Evolutionary conservation across 2,888 invertebrate species (phyloP).

Genomic region (Ectobius pallidus): DNA sequence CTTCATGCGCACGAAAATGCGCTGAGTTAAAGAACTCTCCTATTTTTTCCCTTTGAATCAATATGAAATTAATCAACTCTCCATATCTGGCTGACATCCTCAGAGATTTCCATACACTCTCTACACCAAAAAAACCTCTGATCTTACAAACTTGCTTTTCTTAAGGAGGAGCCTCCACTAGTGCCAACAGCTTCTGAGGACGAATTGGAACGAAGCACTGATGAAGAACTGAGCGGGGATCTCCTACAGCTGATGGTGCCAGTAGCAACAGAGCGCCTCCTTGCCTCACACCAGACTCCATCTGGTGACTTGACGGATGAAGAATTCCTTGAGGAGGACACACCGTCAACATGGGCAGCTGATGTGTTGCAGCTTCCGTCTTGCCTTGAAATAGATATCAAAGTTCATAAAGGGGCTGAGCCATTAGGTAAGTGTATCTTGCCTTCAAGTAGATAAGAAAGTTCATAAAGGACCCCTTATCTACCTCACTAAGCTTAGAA

Average conservation of each 20-base stretch:
- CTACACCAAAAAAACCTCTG: too few relatives aligned
- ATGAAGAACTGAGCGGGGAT: conserved; percentile 43
- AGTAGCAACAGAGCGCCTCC: conserved; percentile 50
- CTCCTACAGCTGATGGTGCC: conserved; percentile 48
- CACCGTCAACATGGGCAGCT: conserved; percentile 40
- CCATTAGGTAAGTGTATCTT: conserved; percentile 59
- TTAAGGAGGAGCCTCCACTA: conserved; percentile 47
- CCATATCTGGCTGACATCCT: too few relatives aligned
- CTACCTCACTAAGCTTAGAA: too few relatives aligned
- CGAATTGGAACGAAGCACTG: conserved; percentile 40
- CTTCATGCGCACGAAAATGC: too few relatives aligned
- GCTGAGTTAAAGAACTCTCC: too few relatives aligned
- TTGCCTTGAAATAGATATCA: conserved; percentile 60
- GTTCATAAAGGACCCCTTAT: too few relatives aligned
- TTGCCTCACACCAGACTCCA: conserved; percentile 44
- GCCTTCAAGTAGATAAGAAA: too few relatives aligned
- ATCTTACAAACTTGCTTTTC: too few relatives aligned
- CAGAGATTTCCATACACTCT: too few relatives aligned
- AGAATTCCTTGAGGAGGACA: conserved; percentile 42
- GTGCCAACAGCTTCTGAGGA: conserved; percentile 47
- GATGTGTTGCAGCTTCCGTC: conserved; percentile 53
- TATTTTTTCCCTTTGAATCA: too few relatives aligned
- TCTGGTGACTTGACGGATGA: conserved; percentile 43
- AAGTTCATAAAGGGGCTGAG: conserved; percentile 61
- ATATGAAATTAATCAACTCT: too few relatives aligned